Conservation (phyloP, 1,140 invertebrate species). For the Drosophila sechellia region DNA sequence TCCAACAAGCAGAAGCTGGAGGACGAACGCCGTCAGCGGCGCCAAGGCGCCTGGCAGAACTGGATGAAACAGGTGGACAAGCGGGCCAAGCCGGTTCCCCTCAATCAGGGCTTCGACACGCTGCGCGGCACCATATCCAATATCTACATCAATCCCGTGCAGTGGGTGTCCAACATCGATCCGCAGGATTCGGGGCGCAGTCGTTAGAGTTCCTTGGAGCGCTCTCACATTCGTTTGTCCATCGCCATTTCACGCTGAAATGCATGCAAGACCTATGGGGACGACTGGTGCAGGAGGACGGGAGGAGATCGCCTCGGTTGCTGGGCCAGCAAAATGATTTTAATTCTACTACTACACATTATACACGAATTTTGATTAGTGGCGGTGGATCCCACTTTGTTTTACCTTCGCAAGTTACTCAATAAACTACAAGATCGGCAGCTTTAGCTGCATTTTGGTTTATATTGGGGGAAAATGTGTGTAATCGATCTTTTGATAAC, state of each 20-base stretch:
- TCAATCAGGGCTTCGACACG: constrained; percentile 67
- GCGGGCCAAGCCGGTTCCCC: constrained; percentile 68
- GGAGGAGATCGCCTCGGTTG: neutral
- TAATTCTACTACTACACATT: neutral
- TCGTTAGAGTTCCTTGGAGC: constrained; percentile 16
- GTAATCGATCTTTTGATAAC: too few relatives aligned
- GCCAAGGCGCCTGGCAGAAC: constrained; percentile 58
- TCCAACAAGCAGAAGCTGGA: constrained; percentile 33
- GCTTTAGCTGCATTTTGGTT: neutral
- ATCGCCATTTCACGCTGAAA: constrained; percentile 17
- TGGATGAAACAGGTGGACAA: constrained; percentile 64
- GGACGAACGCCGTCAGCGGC: constrained; percentile 36
- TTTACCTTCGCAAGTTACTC: constrained; percentile 3
- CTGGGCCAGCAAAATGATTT: constrained; percentile 4
- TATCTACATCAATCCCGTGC: constrained; percentile 65
- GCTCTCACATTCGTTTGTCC: constrained; percentile 10
- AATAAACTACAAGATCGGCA: constrained; percentile 7
- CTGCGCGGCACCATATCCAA: constrained; percentile 67
- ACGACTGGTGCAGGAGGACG: neutral
- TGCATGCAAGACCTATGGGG: neutral
- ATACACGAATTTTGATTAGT: neutral
- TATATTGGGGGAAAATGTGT: too few relatives aligned
- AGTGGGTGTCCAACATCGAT: constrained; percentile 69
- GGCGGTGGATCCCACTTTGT: constrained; percentile 1
- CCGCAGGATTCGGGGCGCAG: constrained; percentile 41